Base-by-base conservation (phyloP, 1,140 invertebrate species). In the Calliopsis andreniformis region DNA sequence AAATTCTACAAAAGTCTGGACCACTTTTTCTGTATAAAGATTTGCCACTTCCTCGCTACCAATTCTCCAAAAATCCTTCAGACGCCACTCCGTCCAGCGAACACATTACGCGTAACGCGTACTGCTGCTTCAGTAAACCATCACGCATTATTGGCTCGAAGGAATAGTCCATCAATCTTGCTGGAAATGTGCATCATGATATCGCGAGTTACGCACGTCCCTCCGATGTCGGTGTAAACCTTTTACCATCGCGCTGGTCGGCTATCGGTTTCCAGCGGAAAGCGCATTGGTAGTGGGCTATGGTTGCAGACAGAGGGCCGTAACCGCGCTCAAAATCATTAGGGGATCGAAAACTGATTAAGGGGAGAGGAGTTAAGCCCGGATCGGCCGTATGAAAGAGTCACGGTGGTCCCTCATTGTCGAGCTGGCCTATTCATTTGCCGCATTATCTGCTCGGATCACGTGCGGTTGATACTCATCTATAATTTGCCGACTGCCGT, bases 301-400 rank as follows among this genome's bases (percentile, higher is more conserved):
- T 10, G 32, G n/a, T 23, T 10, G 56, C 32, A 39, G 32, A 59
- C 56, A 59, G 51, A 68, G 67, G 61, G 78, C 77, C 80, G 76
- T 79, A 84, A 82, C 79, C 86, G 86, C 86, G 81, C 77, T 82
- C 84, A 84, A 86, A 89, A 91, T 91, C 86, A 91, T 91, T 90
- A 91, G 88, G 89, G 89, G 88, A 90, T 91, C 85, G 88, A 77
- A 84, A 89, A 88, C 89, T 91, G 90, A 91, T 91, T 91, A 91
- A 87, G 86, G 80, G 82, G 56, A 70, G 64, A 42, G 77, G 81
- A 87, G 79, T 87, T 89, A 87, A 87, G 87, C 86, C 73, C 67
- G 85, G 80, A 78, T 79, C 79, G 82, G 66, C 47, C 76, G 76
- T 87, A 90, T 90, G 85, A 90, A 91, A 91, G 88, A 91, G 89